These are phyloP conservation scores for Lethenteron reissneri DNA, from an alignment of 2,113 vertebrate genomes.

Conservation along the genomic window DNA sequence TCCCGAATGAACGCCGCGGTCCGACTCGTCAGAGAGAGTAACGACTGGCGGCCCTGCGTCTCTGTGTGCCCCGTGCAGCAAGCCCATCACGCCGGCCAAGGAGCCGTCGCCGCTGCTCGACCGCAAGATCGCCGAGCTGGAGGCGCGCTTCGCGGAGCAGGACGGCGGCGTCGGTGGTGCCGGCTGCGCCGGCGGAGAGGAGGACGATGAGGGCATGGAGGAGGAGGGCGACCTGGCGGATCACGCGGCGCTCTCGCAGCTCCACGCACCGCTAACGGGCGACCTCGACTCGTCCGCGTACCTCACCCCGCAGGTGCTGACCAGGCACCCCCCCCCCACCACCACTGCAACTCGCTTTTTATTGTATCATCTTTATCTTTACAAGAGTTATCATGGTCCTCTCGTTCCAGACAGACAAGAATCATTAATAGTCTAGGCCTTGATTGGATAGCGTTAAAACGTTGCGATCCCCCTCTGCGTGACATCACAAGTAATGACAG, in stretches of 20 bases:
- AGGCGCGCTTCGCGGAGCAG: slow-evolving; percentile 93
- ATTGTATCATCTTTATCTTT: too few species aligned
- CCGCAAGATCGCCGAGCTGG: slow-evolving; percentile 81
- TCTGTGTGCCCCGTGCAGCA: slow-evolving; percentile 24
- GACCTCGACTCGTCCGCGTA: slow-evolving; percentile 82
- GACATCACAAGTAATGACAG: too few species aligned
- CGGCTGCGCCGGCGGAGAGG: slow-evolving; percentile 21
- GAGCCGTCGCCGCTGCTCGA: slow-evolving; percentile 84
- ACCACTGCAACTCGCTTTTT: too few species aligned
- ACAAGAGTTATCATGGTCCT: too few species aligned
- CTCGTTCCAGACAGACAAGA: too few species aligned
- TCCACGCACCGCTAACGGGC: slow-evolving; percentile 49
- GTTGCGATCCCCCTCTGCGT: too few species aligned
- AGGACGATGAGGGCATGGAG: slow-evolving; percentile 83
- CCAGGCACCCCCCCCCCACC: too few species aligned
- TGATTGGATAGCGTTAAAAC: too few species aligned
- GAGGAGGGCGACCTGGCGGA: slow-evolving; percentile 66
- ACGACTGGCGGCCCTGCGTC: neutral
- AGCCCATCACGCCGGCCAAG: slow-evolving; percentile 87
- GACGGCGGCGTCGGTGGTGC: slow-evolving; percentile 26
- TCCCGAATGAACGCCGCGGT: too few species aligned
- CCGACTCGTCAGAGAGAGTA: too few species aligned
- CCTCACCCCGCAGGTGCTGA: slow-evolving; percentile 64
- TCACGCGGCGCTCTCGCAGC: slow-evolving; percentile 46
- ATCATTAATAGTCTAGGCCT: too few species aligned